Percentiles rank a stretch among this genome's conserved stretches.
Conservation (phyloP, 1,140 invertebrate species). For the Drosophila auraria region DNA sequence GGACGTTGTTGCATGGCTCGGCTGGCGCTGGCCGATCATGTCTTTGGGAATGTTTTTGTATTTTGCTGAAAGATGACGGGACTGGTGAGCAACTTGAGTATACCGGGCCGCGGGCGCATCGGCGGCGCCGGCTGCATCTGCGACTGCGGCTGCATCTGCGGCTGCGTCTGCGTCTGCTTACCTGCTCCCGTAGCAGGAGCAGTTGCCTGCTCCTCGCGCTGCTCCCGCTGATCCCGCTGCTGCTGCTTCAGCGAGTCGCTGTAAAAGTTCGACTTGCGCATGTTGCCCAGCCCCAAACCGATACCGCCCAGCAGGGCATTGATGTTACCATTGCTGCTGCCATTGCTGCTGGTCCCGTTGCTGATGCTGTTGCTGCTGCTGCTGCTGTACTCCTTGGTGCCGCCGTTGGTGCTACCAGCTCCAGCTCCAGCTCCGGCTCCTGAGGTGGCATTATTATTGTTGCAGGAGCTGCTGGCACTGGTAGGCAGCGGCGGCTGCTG, state of each 20-base stretch:
- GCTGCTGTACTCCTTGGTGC: slow-evolving; percentile 9
- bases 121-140: slow-evolving; percentile 69
- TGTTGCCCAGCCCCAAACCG: slow-evolving; percentile 45
- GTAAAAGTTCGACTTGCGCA: slow-evolving; percentile 71
- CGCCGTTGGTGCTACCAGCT: background rate
- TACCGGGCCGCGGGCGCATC: slow-evolving; percentile 69
- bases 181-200: slow-evolving; percentile 58
- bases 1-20: slow-evolving; percentile 32
- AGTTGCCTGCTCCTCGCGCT: slow-evolving; percentile 44
- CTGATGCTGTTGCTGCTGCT: background rate
- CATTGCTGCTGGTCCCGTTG: slow-evolving; percentile 29
- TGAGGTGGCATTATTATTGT: slow-evolving; percentile 9
- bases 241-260: slow-evolving; percentile 58
- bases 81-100: slow-evolving; percentile 83
- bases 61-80: slow-evolving; percentile 84
- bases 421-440: background rate
- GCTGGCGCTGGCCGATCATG: slow-evolving; percentile 72
- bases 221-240: slow-evolving; percentile 31
- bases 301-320: slow-evolving; percentile 40
- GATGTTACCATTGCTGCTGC: slow-evolving; percentile 52
- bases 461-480: slow-evolving; percentile 2
- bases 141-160: slow-evolving; percentile 48
- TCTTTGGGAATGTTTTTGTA: slow-evolving; percentile 86
- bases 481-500: slow-evolving; percentile 38
- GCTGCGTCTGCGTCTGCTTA: slow-evolving; percentile 32